Percentiles rank a stretch among this genome's conserved stretches.
Conservation (phyloP, 2,888 invertebrate species). For the Conistra vaccinii region DNA sequence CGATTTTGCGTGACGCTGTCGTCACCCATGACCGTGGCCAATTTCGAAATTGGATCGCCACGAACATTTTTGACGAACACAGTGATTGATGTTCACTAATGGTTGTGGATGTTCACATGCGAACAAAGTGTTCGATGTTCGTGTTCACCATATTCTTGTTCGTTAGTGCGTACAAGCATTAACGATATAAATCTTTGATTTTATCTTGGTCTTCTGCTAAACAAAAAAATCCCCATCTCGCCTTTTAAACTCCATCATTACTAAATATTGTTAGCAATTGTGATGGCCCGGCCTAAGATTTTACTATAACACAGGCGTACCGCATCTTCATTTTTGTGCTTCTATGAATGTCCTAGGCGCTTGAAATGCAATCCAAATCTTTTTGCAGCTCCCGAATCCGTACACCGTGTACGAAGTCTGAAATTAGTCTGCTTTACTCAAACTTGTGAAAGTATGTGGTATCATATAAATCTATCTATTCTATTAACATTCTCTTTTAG, state of each 20-base stretch:
- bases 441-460: not conserved
- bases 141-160: too few species aligned
- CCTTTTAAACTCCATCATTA: not conserved
- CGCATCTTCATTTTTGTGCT: not conserved
- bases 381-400: not conserved
- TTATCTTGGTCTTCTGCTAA: too few species aligned
- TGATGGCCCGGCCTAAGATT: not conserved
- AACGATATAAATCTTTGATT: not conserved
- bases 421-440: not conserved
- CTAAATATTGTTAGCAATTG: not conserved
- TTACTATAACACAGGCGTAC: not conserved
- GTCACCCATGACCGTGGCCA: too few species aligned
- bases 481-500: too few species aligned
- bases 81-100: too few species aligned
- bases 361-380: not conserved
- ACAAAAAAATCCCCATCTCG: not conserved
- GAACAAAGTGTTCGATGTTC: too few species aligned
- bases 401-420: not conserved
- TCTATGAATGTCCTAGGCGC: not conserved
- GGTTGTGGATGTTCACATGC: too few species aligned
- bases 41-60: too few species aligned
- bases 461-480: too few species aligned
- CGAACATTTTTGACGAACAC: too few species aligned
- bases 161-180: too few species aligned
- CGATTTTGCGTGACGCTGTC: too few species aligned